These are phyloP conservation scores for Selenia dentaria DNA, from an alignment of 2,888 invertebrate species.

Conservation along the genomic window DNA sequence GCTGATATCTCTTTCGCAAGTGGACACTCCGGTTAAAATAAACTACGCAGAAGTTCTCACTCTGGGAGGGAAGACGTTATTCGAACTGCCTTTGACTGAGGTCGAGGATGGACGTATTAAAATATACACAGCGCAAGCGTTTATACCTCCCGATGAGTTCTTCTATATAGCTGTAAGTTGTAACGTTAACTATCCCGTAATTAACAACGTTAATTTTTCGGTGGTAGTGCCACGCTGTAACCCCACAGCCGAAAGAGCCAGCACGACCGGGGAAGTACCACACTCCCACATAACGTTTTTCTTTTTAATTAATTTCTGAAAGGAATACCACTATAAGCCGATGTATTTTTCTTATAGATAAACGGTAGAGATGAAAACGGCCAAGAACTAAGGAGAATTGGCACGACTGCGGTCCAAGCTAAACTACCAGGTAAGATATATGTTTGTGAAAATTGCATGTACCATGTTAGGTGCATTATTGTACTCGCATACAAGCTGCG, in stretches of 20 bases:
- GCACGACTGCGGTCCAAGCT: constrained; percentile 87
- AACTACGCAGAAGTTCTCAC: constrained; percentile 60
- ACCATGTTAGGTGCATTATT: too few species aligned
- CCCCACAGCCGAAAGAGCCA: too few species aligned
- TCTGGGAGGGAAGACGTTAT: constrained; percentile 59
- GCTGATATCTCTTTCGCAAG: constrained; percentile 56
- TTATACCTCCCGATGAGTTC: constrained; percentile 86
- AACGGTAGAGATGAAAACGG: constrained; percentile 85
- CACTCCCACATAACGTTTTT: too few species aligned
- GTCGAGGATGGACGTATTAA: constrained; percentile 37
- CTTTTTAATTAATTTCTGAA: too few species aligned
- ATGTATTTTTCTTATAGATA: constrained; percentile 75
- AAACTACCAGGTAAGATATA: constrained; percentile 75
- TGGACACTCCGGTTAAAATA: constrained; percentile 47
- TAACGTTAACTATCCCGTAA: constrained; percentile 23
- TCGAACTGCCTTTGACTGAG: constrained; percentile 62
- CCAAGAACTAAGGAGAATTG: constrained; percentile 85
- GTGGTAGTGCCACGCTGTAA: too few species aligned
- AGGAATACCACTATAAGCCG: too few species aligned
- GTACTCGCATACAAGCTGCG: too few species aligned
- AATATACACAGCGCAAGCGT: constrained; percentile 82
- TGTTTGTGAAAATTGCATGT: too few species aligned
- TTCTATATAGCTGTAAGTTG: constrained; percentile 87
- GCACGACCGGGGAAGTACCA: too few species aligned
- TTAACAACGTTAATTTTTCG: too few species aligned